Evolutionary conservation across 2,888 invertebrate species (phyloP).

Genomic region (Incurvaria masculella): DNA sequence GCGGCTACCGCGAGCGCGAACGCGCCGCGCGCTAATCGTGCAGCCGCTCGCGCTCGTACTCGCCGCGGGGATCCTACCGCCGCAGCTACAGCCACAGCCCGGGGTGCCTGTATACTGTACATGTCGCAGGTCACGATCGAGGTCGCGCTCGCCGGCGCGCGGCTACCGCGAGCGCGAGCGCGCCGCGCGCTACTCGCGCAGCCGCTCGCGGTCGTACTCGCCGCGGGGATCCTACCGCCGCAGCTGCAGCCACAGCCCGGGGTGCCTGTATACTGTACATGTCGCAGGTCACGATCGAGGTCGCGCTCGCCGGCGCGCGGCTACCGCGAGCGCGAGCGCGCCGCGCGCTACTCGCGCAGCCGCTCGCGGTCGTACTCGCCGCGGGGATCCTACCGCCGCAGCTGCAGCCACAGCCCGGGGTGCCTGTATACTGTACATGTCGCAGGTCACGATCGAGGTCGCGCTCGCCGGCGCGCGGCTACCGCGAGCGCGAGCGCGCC

Average conservation of each 20-base stretch:
- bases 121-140: conserved; percentile 33
- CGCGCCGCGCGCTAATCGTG: conserved; percentile 64
- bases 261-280: too few relatives aligned
- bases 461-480: conserved; percentile 56
- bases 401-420: conserved; percentile 77
- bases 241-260: conserved; percentile 74
- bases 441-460: conserved; percentile 49
- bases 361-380: conserved; percentile 64
- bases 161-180: too few relatives aligned
- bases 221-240: conserved; percentile 57
- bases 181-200: conserved; percentile 61
- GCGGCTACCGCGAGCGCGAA: conserved; percentile 41
- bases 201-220: conserved; percentile 63
- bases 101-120: too few relatives aligned
- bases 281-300: conserved; percentile 36
- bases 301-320: conserved; percentile 61
- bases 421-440: too few relatives aligned
- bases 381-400: conserved; percentile 55
- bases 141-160: conserved; percentile 60
- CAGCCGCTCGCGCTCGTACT: conserved; percentile 63
- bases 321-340: too few relatives aligned
- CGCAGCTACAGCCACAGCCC: conserved; percentile 74
- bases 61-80: conserved; percentile 57
- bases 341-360: conserved; percentile 62
- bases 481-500: too few relatives aligned